Percentiles rank a stretch among this genome's conserved stretches.
Conservation (phyloP, 2,888 invertebrate species). For the Apodemia hepburni region DNA sequence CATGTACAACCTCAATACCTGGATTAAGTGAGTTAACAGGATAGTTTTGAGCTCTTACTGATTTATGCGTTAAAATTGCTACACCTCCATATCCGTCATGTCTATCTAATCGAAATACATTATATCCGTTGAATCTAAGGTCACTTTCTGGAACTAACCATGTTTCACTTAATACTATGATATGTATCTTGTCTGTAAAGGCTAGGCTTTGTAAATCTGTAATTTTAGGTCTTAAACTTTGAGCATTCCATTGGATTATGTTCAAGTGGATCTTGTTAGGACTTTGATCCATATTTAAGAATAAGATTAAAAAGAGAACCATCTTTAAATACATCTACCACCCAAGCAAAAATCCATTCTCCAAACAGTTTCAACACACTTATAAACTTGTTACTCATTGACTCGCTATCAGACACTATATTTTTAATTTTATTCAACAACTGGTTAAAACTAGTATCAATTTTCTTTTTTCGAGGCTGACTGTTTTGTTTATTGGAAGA, state of each 20-base stretch:
- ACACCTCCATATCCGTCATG: not conserved
- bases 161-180: not conserved
- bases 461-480: not conserved
- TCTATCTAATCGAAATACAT: not conserved
- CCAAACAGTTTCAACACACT: not conserved
- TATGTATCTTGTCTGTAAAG: not conserved
- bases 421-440: not conserved
- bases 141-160: not conserved
- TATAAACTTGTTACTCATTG: not conserved
- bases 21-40: not conserved
- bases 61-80: not conserved
- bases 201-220: not conserved
- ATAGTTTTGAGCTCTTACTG: not conserved
- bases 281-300: not conserved
- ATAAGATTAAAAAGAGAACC: not conserved
- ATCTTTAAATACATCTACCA: not conserved
- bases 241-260: constrained; percentile 1
- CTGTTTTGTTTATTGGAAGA: not conserved
- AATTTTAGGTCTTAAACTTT: not conserved
- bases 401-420: not conserved
- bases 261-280: not conserved
- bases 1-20: not conserved
- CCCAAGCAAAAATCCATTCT: not conserved
- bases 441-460: not conserved
- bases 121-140: not conserved